Percentiles rank a stretch among this genome's conserved stretches.
phyloP scores from a whole-genome alignment of 1,140 invertebrate species.

The Cryptotermes secundus region DNA sequence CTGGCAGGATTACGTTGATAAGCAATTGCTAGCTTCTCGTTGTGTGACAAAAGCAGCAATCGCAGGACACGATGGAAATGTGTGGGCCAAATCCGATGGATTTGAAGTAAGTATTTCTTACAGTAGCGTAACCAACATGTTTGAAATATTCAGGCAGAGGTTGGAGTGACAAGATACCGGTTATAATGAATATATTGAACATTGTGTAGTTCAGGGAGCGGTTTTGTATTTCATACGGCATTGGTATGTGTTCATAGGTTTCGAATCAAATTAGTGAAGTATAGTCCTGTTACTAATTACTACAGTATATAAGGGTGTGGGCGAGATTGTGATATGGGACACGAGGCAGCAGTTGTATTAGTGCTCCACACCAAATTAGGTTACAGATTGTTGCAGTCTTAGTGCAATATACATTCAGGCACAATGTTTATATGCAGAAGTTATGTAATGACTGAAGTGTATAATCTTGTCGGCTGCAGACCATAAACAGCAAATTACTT shows the following conservation, averaged over 20 bases:
- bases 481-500: constrained; percentile 40
- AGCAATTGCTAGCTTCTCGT: constrained; percentile 90
- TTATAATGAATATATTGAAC: not conserved
- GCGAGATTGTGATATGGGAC: not conserved
- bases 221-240: not conserved
- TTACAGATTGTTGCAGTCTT: not conserved
- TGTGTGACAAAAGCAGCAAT: constrained; percentile 92
- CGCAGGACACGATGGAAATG: constrained; percentile 89
- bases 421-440: not conserved
- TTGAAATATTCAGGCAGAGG: not conserved
- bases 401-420: not conserved
- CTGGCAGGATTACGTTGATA: constrained; percentile 98
- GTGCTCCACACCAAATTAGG: too few species aligned
- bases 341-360: not conserved
- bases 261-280: not conserved
- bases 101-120: constrained; percentile 77
- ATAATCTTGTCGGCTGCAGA: not conserved
- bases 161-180: not conserved
- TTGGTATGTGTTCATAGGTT: not conserved
- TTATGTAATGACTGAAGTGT: not conserved
- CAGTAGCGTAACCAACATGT: not conserved
- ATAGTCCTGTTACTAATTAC: not conserved
- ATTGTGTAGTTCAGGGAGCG: not conserved
- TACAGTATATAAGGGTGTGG: not conserved
- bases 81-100: constrained; percentile 91